These are phyloP conservation scores for Salmo trutta DNA, from an alignment of 2,797 vertebrate species.

Conservation along the genomic window DNA sequence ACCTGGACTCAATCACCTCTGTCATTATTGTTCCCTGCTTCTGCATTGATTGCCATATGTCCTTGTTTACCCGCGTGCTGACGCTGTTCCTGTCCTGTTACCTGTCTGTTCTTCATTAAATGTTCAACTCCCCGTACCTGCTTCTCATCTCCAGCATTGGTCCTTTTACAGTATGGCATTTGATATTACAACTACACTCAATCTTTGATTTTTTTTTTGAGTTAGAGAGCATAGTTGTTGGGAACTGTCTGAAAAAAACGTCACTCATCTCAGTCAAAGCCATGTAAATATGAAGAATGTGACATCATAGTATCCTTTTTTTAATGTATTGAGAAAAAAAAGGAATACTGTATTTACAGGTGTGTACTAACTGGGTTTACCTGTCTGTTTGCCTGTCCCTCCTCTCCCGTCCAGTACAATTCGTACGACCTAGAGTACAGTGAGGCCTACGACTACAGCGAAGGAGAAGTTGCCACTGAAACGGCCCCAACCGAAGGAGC, in stretches of 20 bases:
- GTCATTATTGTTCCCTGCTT: too few species aligned
- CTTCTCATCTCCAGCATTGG: too few species aligned
- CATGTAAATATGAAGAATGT: slow-evolving; percentile 58
- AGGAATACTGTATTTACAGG: slow-evolving; percentile 45
- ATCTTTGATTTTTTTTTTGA: too few species aligned
- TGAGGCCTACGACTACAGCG: slow-evolving; percentile 88
- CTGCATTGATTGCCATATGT: too few species aligned
- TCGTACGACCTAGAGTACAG: slow-evolving; percentile 88
- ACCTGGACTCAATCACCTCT: too few species aligned
- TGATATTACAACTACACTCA: not conserved
- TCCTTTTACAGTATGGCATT: not conserved
- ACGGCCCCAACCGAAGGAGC: slow-evolving; percentile 80
- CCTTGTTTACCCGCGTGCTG: too few species aligned
- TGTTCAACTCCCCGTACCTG: too few species aligned
- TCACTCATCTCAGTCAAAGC: not conserved
- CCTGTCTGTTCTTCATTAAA: too few species aligned
- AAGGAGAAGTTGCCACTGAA: slow-evolving; percentile 83
- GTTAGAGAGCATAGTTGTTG: too few species aligned
- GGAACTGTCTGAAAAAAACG: slow-evolving; percentile 1
- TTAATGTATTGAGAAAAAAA: not conserved
- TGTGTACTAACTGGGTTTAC: slow-evolving; percentile 56
- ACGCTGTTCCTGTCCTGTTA: too few species aligned
- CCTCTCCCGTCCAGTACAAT: slow-evolving; percentile 83
- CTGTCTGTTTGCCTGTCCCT: slow-evolving; percentile 17
- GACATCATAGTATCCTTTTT: slow-evolving; percentile 26